Percentiles rank a stretch among this genome's conserved stretches.
Evolutionary conservation across 2,113 vertebrate genomes (phyloP).

Genomic region (Dromiciops gliroides): DNA sequence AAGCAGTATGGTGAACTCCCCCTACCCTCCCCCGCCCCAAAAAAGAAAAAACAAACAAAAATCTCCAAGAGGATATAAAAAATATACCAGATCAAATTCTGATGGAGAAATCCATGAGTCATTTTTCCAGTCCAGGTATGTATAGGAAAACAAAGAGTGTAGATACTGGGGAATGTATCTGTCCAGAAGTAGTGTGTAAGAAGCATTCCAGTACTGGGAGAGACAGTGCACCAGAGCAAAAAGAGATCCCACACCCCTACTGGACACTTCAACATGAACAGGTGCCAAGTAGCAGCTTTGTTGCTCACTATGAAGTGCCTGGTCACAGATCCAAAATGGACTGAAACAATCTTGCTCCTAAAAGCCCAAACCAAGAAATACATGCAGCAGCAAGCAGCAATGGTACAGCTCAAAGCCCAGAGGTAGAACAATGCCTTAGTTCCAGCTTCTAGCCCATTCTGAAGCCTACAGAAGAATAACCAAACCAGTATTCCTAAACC

Average conservation of each 20-base stretch:
- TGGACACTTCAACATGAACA: too few species aligned
- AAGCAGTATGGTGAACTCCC: neutral
- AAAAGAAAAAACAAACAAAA: too few species aligned
- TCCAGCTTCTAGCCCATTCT: too few species aligned
- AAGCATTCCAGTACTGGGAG: neutral
- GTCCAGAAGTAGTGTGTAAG: neutral
- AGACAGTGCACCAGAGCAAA: neutral
- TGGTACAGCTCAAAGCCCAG: too few species aligned
- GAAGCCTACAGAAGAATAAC: too few species aligned
- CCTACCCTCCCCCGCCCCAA: too few species aligned
- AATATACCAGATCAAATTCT: neutral
- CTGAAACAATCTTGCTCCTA: neutral
- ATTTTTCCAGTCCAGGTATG: neutral
- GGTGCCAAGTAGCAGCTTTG: neutral
- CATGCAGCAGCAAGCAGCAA: too few species aligned
- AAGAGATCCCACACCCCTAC: neutral
- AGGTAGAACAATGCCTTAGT: too few species aligned
- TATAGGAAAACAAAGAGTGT: neutral
- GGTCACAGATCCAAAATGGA: neutral
- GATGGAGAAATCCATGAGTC: neutral
- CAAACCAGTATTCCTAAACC: neutral
- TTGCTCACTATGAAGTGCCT: neutral
- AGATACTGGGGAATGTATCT: neutral
- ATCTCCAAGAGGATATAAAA: neutral
- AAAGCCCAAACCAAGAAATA: too few species aligned